A percentile compares a stretch with the other conserved stretches of the same genome.
phyloP scores from a whole-genome alignment of 2,797 vertebrate genomes.

The Phrynocephalus forsythii region DNA sequence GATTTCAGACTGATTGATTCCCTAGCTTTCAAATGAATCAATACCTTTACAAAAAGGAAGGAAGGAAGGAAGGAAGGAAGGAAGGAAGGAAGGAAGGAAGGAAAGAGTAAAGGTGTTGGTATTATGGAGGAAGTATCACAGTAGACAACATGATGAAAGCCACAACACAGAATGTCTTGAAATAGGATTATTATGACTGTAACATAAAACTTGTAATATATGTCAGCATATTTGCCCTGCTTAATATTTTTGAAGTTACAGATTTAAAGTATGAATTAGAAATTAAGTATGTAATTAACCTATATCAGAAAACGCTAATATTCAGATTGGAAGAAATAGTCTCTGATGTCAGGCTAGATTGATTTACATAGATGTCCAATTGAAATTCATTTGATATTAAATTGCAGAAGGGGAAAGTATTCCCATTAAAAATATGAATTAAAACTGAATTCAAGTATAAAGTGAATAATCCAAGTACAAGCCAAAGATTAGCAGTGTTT shows the following conservation, averaged over 20 bases:
- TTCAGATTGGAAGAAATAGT: neutral
- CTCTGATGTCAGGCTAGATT: neutral
- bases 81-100: neutral
- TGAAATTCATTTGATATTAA: neutral
- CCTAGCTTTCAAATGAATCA: neutral
- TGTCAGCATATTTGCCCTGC: neutral
- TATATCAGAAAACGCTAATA: neutral
- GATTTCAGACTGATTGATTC: neutral
- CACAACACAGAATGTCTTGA: neutral
- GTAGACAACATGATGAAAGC: neutral
- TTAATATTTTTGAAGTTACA: conserved; percentile 5
- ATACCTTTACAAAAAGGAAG: neutral
- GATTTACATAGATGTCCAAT: neutral
- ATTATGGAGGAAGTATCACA: neutral
- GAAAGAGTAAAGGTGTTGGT: neutral
- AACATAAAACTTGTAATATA: neutral
- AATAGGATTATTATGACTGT: neutral
- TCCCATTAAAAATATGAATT: conserved; percentile 3
- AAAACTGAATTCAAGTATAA: neutral
- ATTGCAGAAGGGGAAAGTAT: neutral
- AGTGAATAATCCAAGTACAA: neutral
- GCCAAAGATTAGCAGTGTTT: neutral
- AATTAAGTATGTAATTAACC: conserved; percentile 7
- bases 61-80: neutral
- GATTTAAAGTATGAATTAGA: neutral